These are phyloP conservation scores for Yasuhikotakia modesta DNA, from an alignment of 2,797 vertebrate species.

Conservation along the genomic window DNA sequence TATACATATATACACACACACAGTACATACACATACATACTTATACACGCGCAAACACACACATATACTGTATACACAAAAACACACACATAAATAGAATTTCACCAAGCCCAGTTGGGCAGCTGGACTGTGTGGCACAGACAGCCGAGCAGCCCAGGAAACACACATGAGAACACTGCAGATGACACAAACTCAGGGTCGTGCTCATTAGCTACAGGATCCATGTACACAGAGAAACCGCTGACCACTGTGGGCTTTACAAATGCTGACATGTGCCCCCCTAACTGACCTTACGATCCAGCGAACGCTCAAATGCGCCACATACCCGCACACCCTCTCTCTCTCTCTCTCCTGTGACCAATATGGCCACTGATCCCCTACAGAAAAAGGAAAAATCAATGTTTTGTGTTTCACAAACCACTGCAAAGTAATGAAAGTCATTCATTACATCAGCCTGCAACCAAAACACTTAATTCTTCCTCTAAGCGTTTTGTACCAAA, in stretches of 20 bases:
- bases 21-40: too few species aligned
- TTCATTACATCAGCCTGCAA: slow-evolving; percentile 64
- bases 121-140: slow-evolving; percentile 2
- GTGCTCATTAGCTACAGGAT: slow-evolving; percentile 30
- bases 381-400: slow-evolving; percentile 57
- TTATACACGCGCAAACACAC: too few species aligned
- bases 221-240: slow-evolving; percentile 17
- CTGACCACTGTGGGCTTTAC: slow-evolving; percentile 37
- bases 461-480: slow-evolving; percentile 23
- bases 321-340: not conserved
- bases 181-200: slow-evolving; percentile 16
- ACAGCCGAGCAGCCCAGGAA: not conserved
- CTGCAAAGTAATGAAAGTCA: slow-evolving; percentile 68
- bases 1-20: too few species aligned
- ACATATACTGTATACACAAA: too few species aligned
- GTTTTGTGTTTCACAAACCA: slow-evolving; percentile 60
- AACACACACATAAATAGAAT: too few species aligned
- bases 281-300: slow-evolving; percentile 35
- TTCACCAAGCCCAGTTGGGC: not conserved
- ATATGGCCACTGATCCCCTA: slow-evolving; percentile 10
- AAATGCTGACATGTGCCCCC: slow-evolving; percentile 52
- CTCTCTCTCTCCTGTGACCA: slow-evolving; percentile 25
- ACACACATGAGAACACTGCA: too few species aligned
- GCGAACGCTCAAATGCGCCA: slow-evolving; percentile 1
- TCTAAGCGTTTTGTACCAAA: slow-evolving; percentile 17